Conservation (phyloP, 2,888 invertebrate genomes). For the Caenorhabditis angaria region DNA sequence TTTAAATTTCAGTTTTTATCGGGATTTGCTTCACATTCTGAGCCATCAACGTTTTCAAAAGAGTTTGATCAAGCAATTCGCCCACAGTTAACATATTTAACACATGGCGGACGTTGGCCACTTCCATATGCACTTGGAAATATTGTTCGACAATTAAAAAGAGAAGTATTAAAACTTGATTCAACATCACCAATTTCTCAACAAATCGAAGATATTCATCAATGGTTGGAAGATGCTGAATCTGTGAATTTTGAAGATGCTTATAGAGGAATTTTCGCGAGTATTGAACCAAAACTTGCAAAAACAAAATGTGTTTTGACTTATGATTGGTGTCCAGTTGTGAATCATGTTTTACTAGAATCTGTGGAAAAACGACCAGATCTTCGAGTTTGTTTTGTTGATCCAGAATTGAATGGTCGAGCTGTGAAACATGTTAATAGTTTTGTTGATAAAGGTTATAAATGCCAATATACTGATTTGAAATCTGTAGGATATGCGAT, state of each 20-base stretch:
- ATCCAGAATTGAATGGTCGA: constrained; percentile 44
- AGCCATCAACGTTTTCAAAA: constrained; percentile 19
- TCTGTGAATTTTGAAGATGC: constrained; percentile 48
- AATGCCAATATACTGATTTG: constrained; percentile 52
- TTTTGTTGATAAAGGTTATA: constrained; percentile 45
- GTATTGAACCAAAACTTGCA: constrained; percentile 48
- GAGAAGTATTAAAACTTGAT: constrained; percentile 38
- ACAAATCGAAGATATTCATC: background rate
- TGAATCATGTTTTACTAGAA: constrained; percentile 46
- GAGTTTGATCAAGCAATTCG: constrained; percentile 50
- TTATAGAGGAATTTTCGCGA: constrained; percentile 45
- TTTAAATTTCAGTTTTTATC: constrained; percentile 31
- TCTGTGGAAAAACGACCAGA: constrained; percentile 16
- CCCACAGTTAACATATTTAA: constrained; percentile 57
- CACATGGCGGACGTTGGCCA: constrained; percentile 53
- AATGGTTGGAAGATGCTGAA: constrained; percentile 9
- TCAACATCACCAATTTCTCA: background rate
- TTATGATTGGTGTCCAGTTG: constrained; percentile 54
- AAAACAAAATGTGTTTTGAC: constrained; percentile 36
- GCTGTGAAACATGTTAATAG: constrained; percentile 47
- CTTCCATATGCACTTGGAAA: constrained; percentile 68
- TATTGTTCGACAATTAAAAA: constrained; percentile 60
- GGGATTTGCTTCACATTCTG: constrained; percentile 21
- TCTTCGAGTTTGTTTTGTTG: constrained; percentile 39
- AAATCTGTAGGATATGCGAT: constrained; percentile 47